Conservation (phyloP, 2,797 vertebrate species). For the Aldrovandia affinis region DNA sequence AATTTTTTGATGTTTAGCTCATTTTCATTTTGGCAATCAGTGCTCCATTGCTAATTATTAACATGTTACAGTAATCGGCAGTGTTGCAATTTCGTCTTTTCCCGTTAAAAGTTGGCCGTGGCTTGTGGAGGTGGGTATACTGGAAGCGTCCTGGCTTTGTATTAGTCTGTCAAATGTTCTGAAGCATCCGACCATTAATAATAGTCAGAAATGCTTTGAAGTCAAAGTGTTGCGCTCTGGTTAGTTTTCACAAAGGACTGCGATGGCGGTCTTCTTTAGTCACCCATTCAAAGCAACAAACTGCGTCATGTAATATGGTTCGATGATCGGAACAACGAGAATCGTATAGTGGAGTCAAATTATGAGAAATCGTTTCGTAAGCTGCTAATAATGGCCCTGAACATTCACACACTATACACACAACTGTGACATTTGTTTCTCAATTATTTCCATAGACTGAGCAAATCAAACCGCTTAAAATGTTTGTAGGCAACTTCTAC, state of each 20-base stretch:
- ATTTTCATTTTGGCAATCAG: background rate
- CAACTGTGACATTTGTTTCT: background rate
- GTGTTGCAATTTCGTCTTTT: background rate
- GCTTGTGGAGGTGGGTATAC: background rate
- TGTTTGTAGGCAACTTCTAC: background rate
- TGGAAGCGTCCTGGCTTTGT: background rate
- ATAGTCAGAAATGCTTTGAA: conserved; percentile 14
- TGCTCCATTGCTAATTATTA: background rate
- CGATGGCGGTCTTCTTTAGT: background rate
- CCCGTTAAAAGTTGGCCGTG: background rate
- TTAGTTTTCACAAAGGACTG: conserved; percentile 11
- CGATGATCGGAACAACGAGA: background rate
- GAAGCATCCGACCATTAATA: background rate
- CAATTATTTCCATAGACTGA: background rate
- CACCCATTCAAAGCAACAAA: background rate
- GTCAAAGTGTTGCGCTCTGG: background rate
- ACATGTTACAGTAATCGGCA: background rate
- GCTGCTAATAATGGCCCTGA: background rate
- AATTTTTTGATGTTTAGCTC: too few species aligned
- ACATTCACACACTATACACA: background rate
- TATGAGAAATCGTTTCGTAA: background rate
- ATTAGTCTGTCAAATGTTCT: background rate
- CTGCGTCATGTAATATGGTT: background rate
- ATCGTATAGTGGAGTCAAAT: background rate
- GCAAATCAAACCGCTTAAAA: background rate